Evolutionary conservation across 2,113 vertebrate genomes (phyloP).

Genomic region (Girardinichthys multiradiatus): DNA sequence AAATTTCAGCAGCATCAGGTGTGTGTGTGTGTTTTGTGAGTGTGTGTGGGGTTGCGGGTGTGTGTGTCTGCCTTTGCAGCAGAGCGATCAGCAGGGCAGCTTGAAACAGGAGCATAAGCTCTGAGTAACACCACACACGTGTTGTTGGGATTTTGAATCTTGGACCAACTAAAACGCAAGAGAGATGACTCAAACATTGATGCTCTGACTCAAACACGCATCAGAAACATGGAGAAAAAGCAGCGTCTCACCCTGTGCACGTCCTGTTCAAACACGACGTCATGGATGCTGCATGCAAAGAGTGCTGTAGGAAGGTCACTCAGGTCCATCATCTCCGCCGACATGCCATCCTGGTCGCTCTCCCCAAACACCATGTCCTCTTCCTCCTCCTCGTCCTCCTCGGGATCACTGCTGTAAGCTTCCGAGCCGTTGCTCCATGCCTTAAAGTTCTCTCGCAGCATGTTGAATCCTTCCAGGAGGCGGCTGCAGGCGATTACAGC

Average conservation of each 20-base stretch:
- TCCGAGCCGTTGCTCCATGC: slow-evolving; percentile 88
- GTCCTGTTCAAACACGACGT: slow-evolving; percentile 87
- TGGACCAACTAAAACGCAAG: slow-evolving; percentile 18
- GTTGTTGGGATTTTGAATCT: slow-evolving; percentile 33
- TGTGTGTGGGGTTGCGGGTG: slow-evolving; percentile 11
- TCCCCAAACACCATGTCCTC: slow-evolving; percentile 93
- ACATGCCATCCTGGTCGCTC: slow-evolving; percentile 82
- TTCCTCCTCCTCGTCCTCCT: slow-evolving; percentile 80
- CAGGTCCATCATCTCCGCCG: slow-evolving; percentile 94
- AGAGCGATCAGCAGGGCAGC: slow-evolving; percentile 32
- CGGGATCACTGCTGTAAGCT: slow-evolving; percentile 90
- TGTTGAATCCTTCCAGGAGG: slow-evolving; percentile 46
- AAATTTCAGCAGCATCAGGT: slow-evolving; percentile 37
- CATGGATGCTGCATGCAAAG: slow-evolving; percentile 90
- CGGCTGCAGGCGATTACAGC: slow-evolving; percentile 12
- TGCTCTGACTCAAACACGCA: neutral
- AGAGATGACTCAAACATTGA: slow-evolving; percentile 30
- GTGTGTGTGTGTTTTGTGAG: slow-evolving; percentile 24
- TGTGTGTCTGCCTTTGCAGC: neutral
- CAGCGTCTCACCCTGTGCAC: slow-evolving; percentile 84
- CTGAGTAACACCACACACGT: slow-evolving; percentile 43
- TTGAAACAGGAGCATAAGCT: slow-evolving; percentile 31
- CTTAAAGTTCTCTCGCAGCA: slow-evolving; percentile 87
- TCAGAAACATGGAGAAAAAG: slow-evolving; percentile 3
- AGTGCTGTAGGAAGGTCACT: slow-evolving; percentile 91